Evolutionary conservation across 2,888 invertebrate genomes (phyloP), one percentile per base, ranked within the genome.

Genomic region (Cremastobaeus sp.): DNA sequence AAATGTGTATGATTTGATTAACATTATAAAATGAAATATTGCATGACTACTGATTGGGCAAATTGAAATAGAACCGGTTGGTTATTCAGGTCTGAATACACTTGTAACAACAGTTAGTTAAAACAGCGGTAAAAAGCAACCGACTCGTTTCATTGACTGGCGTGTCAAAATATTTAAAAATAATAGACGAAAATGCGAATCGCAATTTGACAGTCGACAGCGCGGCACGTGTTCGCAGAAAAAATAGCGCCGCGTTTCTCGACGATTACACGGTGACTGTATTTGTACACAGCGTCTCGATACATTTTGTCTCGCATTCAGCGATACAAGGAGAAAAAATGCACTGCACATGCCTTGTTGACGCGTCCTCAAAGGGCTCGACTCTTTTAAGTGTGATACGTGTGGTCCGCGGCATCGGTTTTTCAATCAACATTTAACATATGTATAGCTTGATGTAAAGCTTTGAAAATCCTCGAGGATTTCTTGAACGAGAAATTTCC

Each of bases 371-470:
- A 62, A 48, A 62, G 50, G 32, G 48, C 34, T 62, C 28, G 57
- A 45, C 45, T 21, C 41, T 32, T 28, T 20, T 30, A 43, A 18
- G 37, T 35, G 41, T 17, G 34, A 11, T 37, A 12, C 17, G 47
- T 45, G 62, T 54, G 35, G 54, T 52, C 48, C 62, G 55, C 14
- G 45, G 57, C 50, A 43, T 52, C 59, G 60, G 18, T 54, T 60
- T 60, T 60, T 54, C 60, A 62, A 64, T 64, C 41, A 47, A 59
- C 66, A 37, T 59, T 43, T 18, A 52, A 37, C 68, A 43, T 35
- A 28, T 35, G 59, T 37, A 17, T n/a, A n/a, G 14, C 50, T 59
- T 37, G 8, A 37, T 52, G 59, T 21, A 28, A 37, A 35, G 48
- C 35, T 52, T 43, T 43, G 68, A 60, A 69, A 60, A 69, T 69